phyloP scores from a whole-genome alignment of 2,797 vertebrate species.

The Neosilurus hyrtlii region DNA sequence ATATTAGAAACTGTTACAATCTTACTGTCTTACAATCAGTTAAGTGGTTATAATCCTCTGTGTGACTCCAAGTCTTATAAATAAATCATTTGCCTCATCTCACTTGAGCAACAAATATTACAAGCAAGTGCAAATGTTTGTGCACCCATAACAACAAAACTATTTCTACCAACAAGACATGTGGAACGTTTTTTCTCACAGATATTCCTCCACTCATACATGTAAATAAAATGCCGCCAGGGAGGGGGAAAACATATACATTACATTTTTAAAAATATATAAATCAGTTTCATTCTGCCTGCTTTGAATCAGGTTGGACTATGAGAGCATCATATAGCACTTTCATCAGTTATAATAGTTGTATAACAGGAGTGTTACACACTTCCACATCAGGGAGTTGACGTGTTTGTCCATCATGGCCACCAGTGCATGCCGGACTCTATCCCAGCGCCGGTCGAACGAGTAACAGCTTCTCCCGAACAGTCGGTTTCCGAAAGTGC shows the following conservation, averaged over 20 bases:
- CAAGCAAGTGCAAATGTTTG: not conserved
- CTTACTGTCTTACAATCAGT: not conserved
- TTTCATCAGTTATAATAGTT: no score
- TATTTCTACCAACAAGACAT: not conserved
- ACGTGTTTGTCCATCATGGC: conserved; percentile 97
- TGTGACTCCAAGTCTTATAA: not conserved
- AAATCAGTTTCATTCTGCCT: no score
- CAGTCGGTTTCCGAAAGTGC: conserved; percentile 95
- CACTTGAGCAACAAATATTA: not conserved
- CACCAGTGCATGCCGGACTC: conserved; percentile 87
- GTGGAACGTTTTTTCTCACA: not conserved
- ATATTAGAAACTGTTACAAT: not conserved
- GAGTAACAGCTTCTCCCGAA: conserved; percentile 92
- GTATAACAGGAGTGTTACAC: conserved; percentile 63
- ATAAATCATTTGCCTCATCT: not conserved
- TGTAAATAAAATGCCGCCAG: not conserved
- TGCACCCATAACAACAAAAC: not conserved
- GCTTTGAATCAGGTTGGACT: no score
- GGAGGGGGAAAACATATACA: no score
- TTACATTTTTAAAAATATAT: no score
- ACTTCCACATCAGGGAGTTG: conserved; percentile 98
- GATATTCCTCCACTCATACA: not conserved
- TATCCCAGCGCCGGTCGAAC: conserved; percentile 95
- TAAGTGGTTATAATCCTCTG: not conserved
- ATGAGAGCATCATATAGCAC: no score